A percentile compares a stretch with the other conserved stretches of the same genome.
Conservation (phyloP, 2,113 vertebrate genomes). For the Phaethon lepturus region DNA sequence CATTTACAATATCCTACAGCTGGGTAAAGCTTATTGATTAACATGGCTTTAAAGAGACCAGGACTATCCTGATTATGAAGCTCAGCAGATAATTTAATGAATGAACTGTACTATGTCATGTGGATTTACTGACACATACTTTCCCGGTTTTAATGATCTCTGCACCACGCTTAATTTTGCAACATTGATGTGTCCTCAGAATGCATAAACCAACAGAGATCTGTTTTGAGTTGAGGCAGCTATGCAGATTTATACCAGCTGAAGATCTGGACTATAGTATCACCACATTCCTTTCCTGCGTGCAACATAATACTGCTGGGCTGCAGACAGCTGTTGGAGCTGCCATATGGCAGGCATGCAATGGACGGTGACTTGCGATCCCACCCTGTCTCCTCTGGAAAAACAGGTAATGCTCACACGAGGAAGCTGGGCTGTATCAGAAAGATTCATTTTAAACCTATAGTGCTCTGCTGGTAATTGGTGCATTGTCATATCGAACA, state of each 20-base stretch:
- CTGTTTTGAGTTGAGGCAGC: slow-evolving; percentile 17
- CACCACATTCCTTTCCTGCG: not conserved
- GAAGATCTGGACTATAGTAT: slow-evolving; percentile 19
- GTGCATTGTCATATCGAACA: not conserved
- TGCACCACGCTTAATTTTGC: not conserved
- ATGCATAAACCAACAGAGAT: not conserved
- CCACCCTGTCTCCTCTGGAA: not conserved
- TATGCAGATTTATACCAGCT: slow-evolving; percentile 13
- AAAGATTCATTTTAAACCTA: not conserved
- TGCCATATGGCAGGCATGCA: not conserved
- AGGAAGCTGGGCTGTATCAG: not conserved
- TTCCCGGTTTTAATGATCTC: not conserved
- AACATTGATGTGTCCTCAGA: not conserved
- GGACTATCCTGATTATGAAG: not conserved
- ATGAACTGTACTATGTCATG: not conserved
- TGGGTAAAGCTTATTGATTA: not conserved
- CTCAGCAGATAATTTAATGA: not conserved
- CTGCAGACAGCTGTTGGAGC: slow-evolving; percentile 36
- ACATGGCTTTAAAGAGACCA: not conserved
- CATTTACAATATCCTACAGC: not conserved
- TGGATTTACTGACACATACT: not conserved
- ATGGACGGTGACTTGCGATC: not conserved
- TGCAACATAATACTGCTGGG: not conserved
- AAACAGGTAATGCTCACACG: not conserved
- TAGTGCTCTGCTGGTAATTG: not conserved